phyloP scores from a whole-genome alignment of 1,140 invertebrate genomes.

The Tetramorium parvispinum region DNA sequence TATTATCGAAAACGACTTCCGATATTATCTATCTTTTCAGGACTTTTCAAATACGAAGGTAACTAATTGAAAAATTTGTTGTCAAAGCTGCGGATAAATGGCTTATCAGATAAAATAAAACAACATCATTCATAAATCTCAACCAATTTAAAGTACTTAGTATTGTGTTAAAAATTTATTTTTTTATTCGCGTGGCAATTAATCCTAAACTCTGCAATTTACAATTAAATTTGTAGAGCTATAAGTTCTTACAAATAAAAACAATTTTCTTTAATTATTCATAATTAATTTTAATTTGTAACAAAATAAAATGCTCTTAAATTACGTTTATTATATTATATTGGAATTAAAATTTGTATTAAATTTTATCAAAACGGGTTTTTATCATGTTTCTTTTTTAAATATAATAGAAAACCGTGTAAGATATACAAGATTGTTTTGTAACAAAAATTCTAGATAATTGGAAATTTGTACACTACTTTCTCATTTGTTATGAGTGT shows the following conservation, averaged over 20 bases:
- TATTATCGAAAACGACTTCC: neutral
- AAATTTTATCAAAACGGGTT: neutral
- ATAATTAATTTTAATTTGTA: neutral
- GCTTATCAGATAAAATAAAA: neutral
- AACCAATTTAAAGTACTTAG: neutral
- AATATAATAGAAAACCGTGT: neutral
- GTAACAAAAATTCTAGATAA: neutral
- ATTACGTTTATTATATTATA: neutral
- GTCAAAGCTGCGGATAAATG: neutral
- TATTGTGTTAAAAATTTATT: neutral
- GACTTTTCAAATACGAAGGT: neutral
- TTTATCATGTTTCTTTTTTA: neutral
- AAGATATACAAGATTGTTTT: neutral
- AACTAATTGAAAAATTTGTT: conserved; percentile 14
- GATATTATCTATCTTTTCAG: neutral
- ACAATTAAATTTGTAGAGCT: neutral
- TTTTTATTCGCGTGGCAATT: neutral
- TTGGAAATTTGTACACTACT: neutral
- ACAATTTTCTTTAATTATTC: neutral
- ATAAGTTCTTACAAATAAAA: neutral
- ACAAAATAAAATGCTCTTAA: neutral
- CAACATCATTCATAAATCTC: conserved; percentile 3
- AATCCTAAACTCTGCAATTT: neutral
- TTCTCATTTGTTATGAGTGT: neutral
- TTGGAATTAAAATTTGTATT: neutral